A percentile compares a stretch with the other conserved stretches of the same genome.
Conservation (phyloP, 2,113 vertebrate species). For the Pelvicachromis taeniatus region DNA sequence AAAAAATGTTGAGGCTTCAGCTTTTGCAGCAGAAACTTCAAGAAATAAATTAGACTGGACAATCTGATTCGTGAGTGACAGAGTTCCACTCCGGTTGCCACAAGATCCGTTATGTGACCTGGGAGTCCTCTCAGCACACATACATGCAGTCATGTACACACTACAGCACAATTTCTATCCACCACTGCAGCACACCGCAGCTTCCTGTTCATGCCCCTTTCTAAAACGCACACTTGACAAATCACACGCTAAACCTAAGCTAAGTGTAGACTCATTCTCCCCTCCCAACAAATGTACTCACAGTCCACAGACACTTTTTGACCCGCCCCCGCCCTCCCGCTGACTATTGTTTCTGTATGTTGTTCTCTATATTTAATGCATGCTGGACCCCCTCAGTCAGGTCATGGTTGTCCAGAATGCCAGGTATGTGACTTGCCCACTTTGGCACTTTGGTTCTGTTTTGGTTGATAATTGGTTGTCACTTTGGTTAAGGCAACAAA, state of each 20-base stretch:
- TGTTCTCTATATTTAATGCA: conserved; percentile 78
- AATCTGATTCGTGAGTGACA: background rate
- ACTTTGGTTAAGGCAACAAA: conserved; percentile 42
- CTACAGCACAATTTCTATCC: conserved; percentile 2
- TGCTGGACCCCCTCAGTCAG: conserved; percentile 89
- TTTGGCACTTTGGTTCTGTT: conserved; percentile 55
- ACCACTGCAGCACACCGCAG: conserved; percentile 1
- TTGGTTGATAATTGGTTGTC: conserved; percentile 49
- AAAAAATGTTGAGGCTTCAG: background rate
- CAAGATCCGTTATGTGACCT: conserved; percentile 11
- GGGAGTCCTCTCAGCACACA: conserved; percentile 7
- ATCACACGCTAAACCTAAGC: background rate
- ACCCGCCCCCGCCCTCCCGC: conserved; percentile 61
- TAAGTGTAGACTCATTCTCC: background rate
- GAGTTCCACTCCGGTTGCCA: background rate
- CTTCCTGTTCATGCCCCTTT: background rate
- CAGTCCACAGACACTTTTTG: conserved; percentile 44
- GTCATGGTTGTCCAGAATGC: conserved; percentile 99
- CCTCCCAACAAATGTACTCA: conserved; percentile 11
- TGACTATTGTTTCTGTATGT: conserved; percentile 76
- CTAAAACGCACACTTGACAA: background rate
- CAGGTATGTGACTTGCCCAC: conserved; percentile 81
- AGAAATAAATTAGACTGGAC: background rate
- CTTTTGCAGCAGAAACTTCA: too few relatives aligned
- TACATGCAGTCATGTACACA: conserved; percentile 7